phyloP scores from a whole-genome alignment of 2,797 vertebrate species.

The Peromyscus nudipes region DNA sequence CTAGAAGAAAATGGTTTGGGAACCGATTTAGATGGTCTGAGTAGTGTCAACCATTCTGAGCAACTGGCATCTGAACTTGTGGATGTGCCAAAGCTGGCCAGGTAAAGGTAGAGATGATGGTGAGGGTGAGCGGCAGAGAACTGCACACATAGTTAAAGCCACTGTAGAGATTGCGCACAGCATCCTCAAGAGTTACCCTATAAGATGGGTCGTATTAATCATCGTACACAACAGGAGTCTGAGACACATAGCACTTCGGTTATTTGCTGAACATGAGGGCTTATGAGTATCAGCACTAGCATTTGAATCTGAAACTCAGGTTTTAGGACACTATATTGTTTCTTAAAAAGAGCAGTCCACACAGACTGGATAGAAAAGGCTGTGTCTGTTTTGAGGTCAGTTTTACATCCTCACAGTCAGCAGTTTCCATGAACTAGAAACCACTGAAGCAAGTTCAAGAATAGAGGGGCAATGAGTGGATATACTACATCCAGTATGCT shows the following conservation, averaged over 20 bases:
- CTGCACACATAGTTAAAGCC: not conserved
- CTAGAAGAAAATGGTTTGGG: not conserved
- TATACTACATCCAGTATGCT: not conserved
- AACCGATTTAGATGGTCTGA: not conserved
- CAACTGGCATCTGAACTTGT: not conserved
- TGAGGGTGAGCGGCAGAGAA: not conserved
- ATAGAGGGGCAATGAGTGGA: not conserved
- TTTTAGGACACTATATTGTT: not conserved
- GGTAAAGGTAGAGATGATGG: not conserved
- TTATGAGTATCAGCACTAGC: not conserved
- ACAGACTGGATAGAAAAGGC: not conserved
- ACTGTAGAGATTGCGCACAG: not conserved
- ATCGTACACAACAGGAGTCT: not conserved
- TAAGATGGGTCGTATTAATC: not conserved
- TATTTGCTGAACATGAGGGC: not conserved
- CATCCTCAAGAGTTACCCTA: not conserved
- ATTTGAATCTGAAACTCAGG: not conserved
- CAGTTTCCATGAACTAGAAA: not conserved
- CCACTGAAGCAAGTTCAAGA: not conserved
- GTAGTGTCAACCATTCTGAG: not conserved
- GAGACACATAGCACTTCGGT: not conserved
- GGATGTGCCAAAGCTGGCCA: not conserved
- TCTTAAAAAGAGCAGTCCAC: not conserved
- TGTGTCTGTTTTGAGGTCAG: not conserved
- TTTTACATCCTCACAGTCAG: not conserved